Conservation (phyloP, 2,797 vertebrate species). For the Rallus crepitans region DNA sequence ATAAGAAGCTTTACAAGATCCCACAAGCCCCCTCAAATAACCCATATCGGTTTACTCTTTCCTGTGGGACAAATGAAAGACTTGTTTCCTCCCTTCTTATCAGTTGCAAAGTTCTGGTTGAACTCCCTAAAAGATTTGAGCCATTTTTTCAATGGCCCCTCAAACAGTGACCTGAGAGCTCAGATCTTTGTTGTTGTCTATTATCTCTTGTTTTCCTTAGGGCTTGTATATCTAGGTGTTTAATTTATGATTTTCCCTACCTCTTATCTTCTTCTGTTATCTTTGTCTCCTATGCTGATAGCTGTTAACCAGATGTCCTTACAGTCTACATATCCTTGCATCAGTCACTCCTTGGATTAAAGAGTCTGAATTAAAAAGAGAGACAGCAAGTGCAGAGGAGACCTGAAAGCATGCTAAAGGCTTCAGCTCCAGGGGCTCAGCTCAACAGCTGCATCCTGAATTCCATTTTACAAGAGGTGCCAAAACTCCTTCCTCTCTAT, state of each 20-base stretch:
- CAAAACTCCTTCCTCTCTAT: not conserved
- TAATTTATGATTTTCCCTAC: slow-evolving; percentile 14
- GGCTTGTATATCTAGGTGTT: not conserved
- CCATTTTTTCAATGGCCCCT: not conserved
- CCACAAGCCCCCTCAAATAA: not conserved
- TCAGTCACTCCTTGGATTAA: not conserved
- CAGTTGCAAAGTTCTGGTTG: not conserved
- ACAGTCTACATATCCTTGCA: not conserved
- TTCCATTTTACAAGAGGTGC: not conserved
- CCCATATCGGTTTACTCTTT: not conserved
- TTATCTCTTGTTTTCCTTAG: slow-evolving; percentile 21
- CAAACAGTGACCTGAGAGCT: not conserved
- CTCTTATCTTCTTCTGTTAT: slow-evolving; percentile 29
- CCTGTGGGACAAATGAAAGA: not conserved
- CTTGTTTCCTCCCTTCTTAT: not conserved
- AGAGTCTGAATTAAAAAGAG: not conserved
- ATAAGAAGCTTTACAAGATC: not conserved
- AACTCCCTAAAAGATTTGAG: not conserved
- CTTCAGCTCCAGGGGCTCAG: not conserved
- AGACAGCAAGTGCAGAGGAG: not conserved
- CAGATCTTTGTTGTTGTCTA: not conserved
- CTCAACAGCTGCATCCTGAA: not conserved
- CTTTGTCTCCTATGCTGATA: not conserved
- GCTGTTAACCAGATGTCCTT: slow-evolving; percentile 13
- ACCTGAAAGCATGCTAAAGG: not conserved